Evolutionary conservation across 2,113 vertebrate species (phyloP), one percentile per base, ranked within the genome.

Genomic region (Antennarius striatus): DNA sequence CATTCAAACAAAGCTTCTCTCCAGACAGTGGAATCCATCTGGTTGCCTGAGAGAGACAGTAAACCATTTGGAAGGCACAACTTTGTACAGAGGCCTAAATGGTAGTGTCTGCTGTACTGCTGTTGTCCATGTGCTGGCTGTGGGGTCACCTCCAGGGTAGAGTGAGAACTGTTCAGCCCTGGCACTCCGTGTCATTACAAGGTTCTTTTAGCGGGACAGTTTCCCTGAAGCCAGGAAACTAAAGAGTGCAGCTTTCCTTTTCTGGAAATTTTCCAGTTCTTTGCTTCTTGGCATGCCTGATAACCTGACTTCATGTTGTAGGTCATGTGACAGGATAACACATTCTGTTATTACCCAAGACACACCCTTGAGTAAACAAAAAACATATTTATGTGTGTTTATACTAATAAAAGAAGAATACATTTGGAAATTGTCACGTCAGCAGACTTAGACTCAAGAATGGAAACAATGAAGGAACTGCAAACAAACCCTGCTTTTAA

Each of bases 141-240:
- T 0, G 8, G 72, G 71, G 71, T 81, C 79, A 81, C 58, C 73
- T 79, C 51, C 28, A 58, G 68, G 47, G 47, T 10, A 15, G 1
- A 4, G 45, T 32, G 49, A 52, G 16, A 64, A 57, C 51, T 59
- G 36, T 54, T 40, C 13, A 3, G 11, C 15, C 40, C 4, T 0
- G 7, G 49, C 3, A 11, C 45, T 56, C 58, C 53, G 7, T 51
- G 8, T 22, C 49, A 17, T 28, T 51, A 51, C 6, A 51, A 51
- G 49, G 3, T 22, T 51, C 16, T 28, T 16, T 28, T 28, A 28
- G 17, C 6, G 9, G 42, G 10, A 10, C 10, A 9, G 10, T 43
- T 43, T 36, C 32, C 32, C 32, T 4, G 3, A 36, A 36, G 7
- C 7, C 32, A 36, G 32, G 32, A 36, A 36, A 36, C 4, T 57